Conservation (phyloP, 2,888 invertebrate species). For the Luperina testacea region DNA sequence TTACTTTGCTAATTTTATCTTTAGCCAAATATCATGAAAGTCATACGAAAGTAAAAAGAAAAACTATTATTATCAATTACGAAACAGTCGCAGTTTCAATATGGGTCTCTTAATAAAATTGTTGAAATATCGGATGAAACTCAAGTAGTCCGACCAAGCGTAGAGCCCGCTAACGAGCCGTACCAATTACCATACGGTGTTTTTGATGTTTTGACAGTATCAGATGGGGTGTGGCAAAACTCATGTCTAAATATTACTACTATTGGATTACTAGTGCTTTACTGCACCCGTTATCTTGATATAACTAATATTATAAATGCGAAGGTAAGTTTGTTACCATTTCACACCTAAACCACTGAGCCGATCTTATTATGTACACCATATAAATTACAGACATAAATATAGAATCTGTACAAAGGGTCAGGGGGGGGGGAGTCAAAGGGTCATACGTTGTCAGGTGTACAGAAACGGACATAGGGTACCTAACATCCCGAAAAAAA, state of each 20-base stretch:
- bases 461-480: too few species aligned
- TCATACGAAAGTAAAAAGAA: not conserved
- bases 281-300: not conserved
- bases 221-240: not conserved
- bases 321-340: too few species aligned
- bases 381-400: too few species aligned
- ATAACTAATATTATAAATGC: not conserved
- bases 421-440: too few species aligned
- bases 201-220: not conserved
- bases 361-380: too few species aligned
- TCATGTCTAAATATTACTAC: not conserved
- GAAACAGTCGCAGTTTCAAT: not conserved
- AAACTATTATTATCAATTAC: not conserved
- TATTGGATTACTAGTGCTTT: not conserved
- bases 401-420: too few species aligned
- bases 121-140: not conserved
- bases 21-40: not conserved
- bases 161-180: too few species aligned
- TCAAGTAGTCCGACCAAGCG: not conserved
- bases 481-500: too few species aligned
- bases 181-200: too few species aligned
- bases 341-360: too few species aligned
- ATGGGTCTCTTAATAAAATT: not conserved
- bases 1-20: not conserved
- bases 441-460: too few species aligned